Evolutionary conservation across 2,797 vertebrate genomes (phyloP).

Genomic region (Hafferia zeledoni): DNA sequence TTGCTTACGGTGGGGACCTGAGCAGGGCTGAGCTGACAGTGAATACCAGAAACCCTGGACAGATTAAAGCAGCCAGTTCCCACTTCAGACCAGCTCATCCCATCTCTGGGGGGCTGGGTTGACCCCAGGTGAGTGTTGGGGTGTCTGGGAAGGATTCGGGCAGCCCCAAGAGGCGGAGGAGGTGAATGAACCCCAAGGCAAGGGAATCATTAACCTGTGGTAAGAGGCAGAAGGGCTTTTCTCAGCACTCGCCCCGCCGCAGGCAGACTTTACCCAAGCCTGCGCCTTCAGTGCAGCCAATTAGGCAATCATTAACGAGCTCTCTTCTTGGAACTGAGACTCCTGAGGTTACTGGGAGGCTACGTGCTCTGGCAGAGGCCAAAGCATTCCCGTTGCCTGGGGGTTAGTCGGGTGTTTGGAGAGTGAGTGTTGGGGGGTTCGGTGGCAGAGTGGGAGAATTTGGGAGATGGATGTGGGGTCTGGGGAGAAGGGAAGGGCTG

Average conservation of each 20-base stretch:
- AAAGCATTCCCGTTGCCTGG: background rate
- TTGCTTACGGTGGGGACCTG: background rate
- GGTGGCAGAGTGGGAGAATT: background rate
- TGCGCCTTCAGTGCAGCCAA: background rate
- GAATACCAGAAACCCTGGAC: background rate
- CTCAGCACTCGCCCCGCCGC: background rate
- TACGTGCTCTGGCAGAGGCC: background rate
- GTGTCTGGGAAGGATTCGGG: background rate
- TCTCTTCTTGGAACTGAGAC: background rate
- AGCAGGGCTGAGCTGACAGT: background rate
- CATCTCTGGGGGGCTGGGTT: background rate
- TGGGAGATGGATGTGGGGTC: accelerated
- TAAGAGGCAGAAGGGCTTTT: background rate
- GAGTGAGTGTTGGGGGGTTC: accelerated
- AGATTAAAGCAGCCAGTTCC: background rate
- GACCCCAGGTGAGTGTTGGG: accelerated
- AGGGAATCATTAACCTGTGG: constrained; percentile 35
- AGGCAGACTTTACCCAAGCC: constrained; percentile 38
- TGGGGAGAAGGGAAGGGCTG: background rate
- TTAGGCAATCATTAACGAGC: constrained; percentile 41
- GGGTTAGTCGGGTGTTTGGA: background rate
- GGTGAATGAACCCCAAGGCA: background rate
- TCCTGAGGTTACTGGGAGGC: background rate
- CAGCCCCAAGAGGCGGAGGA: background rate
- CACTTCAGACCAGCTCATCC: background rate